Percentiles rank a stretch among this genome's conserved stretches.
Conservation (phyloP, 2,113 vertebrate genomes). For the Colossoma macropomum region DNA sequence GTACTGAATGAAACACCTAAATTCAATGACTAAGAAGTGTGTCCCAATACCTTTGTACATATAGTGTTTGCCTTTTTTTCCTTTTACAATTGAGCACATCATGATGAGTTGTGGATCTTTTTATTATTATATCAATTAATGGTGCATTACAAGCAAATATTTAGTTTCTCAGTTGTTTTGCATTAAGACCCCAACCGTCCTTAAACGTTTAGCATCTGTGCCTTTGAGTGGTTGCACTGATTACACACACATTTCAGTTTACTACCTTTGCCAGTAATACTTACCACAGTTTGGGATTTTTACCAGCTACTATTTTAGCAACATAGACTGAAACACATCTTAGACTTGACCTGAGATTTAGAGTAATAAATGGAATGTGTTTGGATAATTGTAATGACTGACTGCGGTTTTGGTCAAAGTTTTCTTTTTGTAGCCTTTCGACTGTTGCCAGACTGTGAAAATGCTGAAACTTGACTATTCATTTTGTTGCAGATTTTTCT, state of each 20-base stretch:
- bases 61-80: not conserved
- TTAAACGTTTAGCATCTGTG: not conserved
- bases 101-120: no score
- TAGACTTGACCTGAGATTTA: not conserved
- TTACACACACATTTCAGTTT: not conserved
- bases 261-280: not conserved
- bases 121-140: not conserved
- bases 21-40: no score
- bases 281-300: not conserved
- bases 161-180: not conserved
- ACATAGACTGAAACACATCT: not conserved
- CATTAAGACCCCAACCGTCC: not conserved
- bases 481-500: not conserved
- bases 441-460: slow-evolving; percentile 32
- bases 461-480: slow-evolving; percentile 27
- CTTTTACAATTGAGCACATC: not conserved
- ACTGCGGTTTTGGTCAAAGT: not conserved
- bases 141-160: not conserved
- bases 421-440: not conserved
- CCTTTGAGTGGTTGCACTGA: slow-evolving; percentile 1
- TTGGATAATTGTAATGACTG: not conserved
- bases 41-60: no score
- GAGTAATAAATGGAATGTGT: not conserved
- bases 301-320: not conserved
- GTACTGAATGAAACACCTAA: no score